These are phyloP conservation scores for Phainopepla nitens DNA, from an alignment of 2,113 vertebrate species.

Conservation along the genomic window DNA sequence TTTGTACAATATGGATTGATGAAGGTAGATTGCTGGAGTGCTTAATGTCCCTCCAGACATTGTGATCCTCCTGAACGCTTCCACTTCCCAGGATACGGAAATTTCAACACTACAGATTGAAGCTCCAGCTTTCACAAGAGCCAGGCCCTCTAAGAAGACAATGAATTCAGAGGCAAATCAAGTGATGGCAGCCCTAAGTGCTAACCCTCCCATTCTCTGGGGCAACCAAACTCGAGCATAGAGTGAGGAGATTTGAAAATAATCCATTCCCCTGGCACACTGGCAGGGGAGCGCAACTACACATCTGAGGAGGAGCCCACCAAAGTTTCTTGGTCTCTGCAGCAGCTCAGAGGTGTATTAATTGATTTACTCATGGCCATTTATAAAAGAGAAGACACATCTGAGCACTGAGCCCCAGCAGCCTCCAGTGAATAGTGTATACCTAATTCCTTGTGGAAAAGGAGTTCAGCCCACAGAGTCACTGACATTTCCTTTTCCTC, in stretches of 20 bases:
- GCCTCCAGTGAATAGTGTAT: neutral
- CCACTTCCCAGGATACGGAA: neutral
- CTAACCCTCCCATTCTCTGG: neutral
- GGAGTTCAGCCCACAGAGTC: neutral
- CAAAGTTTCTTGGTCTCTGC: neutral
- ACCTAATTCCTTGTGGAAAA: neutral
- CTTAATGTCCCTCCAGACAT: neutral
- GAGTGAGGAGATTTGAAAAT: neutral
- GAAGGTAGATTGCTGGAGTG: neutral
- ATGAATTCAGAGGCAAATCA: slow-evolving; percentile 7
- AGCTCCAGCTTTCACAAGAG: neutral
- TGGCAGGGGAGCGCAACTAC: neutral
- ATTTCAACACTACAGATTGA: neutral
- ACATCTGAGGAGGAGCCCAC: neutral
- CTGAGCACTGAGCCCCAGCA: neutral
- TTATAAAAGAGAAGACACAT: neutral
- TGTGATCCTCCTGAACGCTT: neutral
- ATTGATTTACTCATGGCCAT: neutral
- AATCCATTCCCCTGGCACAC: neutral
- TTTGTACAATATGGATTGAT: neutral
- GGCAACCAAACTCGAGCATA: neutral
- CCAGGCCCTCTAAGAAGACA: neutral
- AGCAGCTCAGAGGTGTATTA: neutral
- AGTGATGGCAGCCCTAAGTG: neutral
- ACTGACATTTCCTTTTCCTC: neutral